These are phyloP conservation scores for Abscondita cerata DNA, from an alignment of 2,888 invertebrate species.

Conservation along the genomic window DNA sequence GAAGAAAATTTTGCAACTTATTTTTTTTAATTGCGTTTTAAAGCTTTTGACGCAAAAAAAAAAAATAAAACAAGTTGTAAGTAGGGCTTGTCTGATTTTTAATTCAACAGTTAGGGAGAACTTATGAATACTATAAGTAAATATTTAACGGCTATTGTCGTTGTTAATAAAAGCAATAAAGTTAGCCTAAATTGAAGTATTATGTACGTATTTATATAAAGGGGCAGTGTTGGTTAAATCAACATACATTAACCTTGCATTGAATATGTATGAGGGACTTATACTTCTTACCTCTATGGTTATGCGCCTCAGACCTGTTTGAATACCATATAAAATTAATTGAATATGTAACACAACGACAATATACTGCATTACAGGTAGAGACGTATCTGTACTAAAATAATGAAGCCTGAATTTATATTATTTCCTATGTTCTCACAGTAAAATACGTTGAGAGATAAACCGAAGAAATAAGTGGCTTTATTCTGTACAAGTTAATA, in stretches of 20 bases:
- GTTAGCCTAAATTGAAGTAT: constrained; percentile 29
- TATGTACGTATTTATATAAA: constrained; percentile 24
- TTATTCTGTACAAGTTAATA: constrained; percentile 8
- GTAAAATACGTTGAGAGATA: constrained; percentile 11
- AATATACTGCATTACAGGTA: constrained; percentile 7
- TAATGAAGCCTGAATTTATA: constrained; percentile 12
- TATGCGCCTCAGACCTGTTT: constrained; percentile 19
- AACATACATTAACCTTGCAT: constrained; percentile 33
- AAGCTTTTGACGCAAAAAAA: too few species aligned
- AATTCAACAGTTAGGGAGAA: too few species aligned
- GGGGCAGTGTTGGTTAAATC: constrained; percentile 31
- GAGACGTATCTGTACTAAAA: constrained; percentile 13
- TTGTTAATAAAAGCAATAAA: constrained; percentile 4
- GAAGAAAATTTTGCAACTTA: background rate
- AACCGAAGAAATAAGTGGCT: constrained; percentile 9
- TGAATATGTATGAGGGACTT: constrained; percentile 30
- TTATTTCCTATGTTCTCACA: constrained; percentile 13
- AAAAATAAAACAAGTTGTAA: too few species aligned
- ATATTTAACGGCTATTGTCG: too few species aligned
- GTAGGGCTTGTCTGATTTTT: too few species aligned
- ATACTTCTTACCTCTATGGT: constrained; percentile 16
- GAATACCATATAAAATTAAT: constrained; percentile 22
- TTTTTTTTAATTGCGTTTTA: too few species aligned
- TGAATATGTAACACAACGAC: constrained; percentile 18
- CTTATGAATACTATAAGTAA: too few species aligned